Conservation (phyloP, 1,140 invertebrate genomes). For the Catajapyx aquilonaris region DNA sequence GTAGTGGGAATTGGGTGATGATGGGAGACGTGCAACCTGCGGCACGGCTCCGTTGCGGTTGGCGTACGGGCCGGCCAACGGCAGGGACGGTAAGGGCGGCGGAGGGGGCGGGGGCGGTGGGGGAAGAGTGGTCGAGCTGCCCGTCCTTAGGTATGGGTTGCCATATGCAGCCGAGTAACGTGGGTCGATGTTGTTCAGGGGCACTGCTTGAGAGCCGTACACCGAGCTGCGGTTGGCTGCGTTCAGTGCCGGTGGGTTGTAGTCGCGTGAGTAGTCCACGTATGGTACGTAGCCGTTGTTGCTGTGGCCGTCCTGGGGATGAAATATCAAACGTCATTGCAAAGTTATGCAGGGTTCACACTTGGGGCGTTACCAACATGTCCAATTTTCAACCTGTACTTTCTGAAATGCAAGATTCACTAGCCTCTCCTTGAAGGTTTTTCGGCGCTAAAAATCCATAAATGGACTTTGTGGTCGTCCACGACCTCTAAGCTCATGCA, state of each 20-base stretch:
- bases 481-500: no score
- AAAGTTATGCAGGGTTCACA: no score
- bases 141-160: slow-evolving; percentile 57
- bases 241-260: slow-evolving; percentile 45
- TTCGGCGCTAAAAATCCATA: no score
- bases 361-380: no score
- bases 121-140: slow-evolving; percentile 24
- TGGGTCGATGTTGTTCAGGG: slow-evolving; percentile 47
- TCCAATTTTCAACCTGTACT: no score
- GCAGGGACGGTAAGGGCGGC: slow-evolving; percentile 7
- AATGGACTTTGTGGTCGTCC: no score
- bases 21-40: slow-evolving; percentile 24
- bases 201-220: slow-evolving; percentile 30
- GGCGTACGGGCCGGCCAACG: slow-evolving; percentile 16
- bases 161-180: slow-evolving; percentile 71
- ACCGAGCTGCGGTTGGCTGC: slow-evolving; percentile 25
- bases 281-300: slow-evolving; percentile 77
- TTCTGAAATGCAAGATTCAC: no score
- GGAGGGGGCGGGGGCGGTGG: slow-evolving; percentile 15
- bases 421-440: no score
- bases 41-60: slow-evolving; percentile 28
- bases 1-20: slow-evolving; percentile 25
- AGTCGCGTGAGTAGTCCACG: slow-evolving; percentile 64
- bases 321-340: slow-evolving; percentile 5
- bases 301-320: slow-evolving; percentile 46